These are phyloP conservation scores for Galerucella nymphaeae DNA, from an alignment of 2,888 invertebrate genomes.

Conservation along the genomic window DNA sequence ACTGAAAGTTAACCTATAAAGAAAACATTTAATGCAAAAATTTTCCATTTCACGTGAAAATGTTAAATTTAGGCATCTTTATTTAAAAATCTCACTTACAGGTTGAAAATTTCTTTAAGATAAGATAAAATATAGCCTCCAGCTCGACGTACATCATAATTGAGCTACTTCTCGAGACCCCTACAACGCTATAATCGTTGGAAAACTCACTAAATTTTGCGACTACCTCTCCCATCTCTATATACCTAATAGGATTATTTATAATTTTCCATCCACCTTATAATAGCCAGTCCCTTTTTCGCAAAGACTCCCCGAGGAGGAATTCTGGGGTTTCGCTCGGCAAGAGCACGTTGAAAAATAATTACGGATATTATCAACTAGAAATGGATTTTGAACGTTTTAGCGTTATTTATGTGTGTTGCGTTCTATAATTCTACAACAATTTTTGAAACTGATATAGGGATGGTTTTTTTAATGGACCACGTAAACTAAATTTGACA, in stretches of 20 bases:
- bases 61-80: neutral
- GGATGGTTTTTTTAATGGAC: too few relatives aligned
- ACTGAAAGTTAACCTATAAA: too few relatives aligned
- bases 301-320: conserved; percentile 12
- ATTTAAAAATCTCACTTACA: neutral
- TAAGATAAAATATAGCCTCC: neutral
- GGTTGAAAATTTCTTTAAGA: neutral
- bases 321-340: conserved; percentile 7
- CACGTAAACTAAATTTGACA: too few relatives aligned
- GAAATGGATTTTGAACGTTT: conserved; percentile 1
- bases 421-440: neutral
- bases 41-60: neutral
- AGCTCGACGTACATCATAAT: neutral
- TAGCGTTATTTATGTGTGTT: neutral
- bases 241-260: conserved; percentile 13
- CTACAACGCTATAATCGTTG: neutral
- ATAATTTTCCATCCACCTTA: conserved; percentile 14
- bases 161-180: conserved; percentile 5
- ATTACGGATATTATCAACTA: conserved; percentile 3
- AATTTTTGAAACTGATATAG: too few relatives aligned
- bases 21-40: too few relatives aligned
- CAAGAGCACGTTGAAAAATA: conserved; percentile 1
- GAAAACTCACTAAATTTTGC: neutral
- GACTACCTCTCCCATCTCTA: neutral
- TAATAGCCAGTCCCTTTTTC: conserved; percentile 1